Evolutionary conservation across 2,797 vertebrate species (phyloP).

Genomic region (Thunnus albacares): DNA sequence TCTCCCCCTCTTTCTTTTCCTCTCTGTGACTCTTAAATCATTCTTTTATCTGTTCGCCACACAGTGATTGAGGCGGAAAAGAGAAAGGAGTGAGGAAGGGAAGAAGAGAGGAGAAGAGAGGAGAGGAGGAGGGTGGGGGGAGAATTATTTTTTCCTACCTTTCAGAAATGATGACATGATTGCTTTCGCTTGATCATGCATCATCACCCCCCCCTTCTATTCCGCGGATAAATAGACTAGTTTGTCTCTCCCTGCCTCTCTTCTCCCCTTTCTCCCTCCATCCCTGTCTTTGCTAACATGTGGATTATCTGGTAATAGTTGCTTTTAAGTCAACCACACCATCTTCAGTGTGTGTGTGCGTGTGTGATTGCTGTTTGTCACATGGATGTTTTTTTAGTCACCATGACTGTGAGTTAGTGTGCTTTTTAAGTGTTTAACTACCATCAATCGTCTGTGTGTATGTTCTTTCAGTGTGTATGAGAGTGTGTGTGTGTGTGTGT

Average conservation of each 20-base stretch:
- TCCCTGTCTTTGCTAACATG: slow-evolving; percentile 68
- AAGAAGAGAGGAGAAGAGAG: slow-evolving; percentile 77
- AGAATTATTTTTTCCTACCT: slow-evolving; percentile 99
- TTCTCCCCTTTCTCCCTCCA: slow-evolving; percentile 46
- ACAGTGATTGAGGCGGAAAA: slow-evolving; percentile 85
- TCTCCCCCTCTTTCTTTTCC: slow-evolving; percentile 95
- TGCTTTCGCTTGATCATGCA: slow-evolving; percentile 99
- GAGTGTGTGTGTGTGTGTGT: slow-evolving; percentile 55
- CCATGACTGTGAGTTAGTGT: slow-evolving; percentile 61
- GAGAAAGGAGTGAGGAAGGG: slow-evolving; percentile 85
- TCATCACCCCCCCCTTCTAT: slow-evolving; percentile 91
- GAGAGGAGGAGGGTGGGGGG: slow-evolving; percentile 34
- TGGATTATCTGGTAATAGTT: slow-evolving; percentile 83
- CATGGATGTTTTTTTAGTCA: slow-evolving; percentile 60
- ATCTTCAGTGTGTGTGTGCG: slow-evolving; percentile 76
- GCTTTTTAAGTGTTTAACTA: slow-evolving; percentile 79
- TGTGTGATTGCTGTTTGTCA: slow-evolving; percentile 49
- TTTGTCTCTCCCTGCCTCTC: slow-evolving; percentile 72
- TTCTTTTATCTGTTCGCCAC: slow-evolving; percentile 97
- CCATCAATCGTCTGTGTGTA: slow-evolving; percentile 49
- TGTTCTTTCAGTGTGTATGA: slow-evolving; percentile 25
- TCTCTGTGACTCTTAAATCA: slow-evolving; percentile 98
- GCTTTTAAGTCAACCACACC: slow-evolving; percentile 74
- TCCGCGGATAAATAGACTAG: slow-evolving; percentile 93
- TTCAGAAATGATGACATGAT: slow-evolving; percentile 99